phyloP scores from a whole-genome alignment of 2,113 vertebrate species.

The Chaenogobius annularis region DNA sequence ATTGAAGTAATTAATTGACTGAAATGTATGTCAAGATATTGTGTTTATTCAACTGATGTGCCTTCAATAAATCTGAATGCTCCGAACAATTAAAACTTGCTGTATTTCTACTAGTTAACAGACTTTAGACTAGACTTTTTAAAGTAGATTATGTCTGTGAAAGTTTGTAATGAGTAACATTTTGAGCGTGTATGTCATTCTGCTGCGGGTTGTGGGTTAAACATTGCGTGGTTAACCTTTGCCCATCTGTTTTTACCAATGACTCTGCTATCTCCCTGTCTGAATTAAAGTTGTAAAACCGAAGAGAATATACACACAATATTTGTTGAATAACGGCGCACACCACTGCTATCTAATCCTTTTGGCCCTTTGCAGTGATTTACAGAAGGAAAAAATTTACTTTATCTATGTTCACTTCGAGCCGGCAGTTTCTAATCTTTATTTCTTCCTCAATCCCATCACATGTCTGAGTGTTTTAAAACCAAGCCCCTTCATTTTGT shows the following conservation, averaged over 20 bases:
- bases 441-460: conserved; percentile 31
- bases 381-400: neutral
- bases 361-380: neutral
- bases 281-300: neutral
- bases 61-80: conserved; percentile 70
- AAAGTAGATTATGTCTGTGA: neutral
- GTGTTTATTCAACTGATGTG: conserved; percentile 63
- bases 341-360: no score
- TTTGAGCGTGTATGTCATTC: neutral
- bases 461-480: conserved; percentile 51
- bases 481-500: conserved; percentile 41
- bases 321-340: no score
- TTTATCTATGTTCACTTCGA: neutral
- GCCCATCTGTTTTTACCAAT: neutral
- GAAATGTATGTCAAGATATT: conserved; percentile 61
- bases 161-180: neutral
- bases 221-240: neutral
- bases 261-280: neutral
- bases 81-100: neutral
- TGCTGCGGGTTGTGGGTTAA: neutral
- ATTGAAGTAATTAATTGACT: conserved; percentile 31
- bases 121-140: no score
- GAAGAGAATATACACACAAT: neutral
- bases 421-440: conserved; percentile 13
- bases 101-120: neutral